phyloP scores from a whole-genome alignment of 2,888 invertebrate genomes.

The Chrysotoxum bicinctum region DNA sequence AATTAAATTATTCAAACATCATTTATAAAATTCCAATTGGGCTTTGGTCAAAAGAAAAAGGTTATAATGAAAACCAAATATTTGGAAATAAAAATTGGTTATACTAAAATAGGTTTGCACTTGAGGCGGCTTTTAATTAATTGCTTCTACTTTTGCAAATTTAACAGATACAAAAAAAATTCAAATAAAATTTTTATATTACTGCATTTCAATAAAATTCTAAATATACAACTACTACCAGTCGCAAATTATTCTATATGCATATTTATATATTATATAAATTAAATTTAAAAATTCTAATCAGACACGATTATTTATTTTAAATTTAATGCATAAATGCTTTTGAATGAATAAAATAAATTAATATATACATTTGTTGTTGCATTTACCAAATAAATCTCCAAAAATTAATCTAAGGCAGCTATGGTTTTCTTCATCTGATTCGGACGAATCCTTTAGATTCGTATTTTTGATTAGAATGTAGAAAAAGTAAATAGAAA shows the following conservation, averaged over 20 bases:
- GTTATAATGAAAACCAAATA: not conserved
- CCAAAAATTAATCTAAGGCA: conserved; percentile 88
- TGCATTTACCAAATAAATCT: conserved; percentile 85
- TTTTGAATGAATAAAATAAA: conserved; percentile 18
- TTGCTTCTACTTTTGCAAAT: conserved; percentile 63
- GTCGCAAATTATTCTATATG: conserved; percentile 33
- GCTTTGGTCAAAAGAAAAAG: not conserved
- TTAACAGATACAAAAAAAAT: conserved; percentile 32
- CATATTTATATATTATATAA: conserved; percentile 24
- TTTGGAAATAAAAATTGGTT: conserved; percentile 59
- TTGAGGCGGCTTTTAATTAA: conserved; percentile 49
- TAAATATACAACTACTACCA: conserved; percentile 21
- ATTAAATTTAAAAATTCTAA: conserved; percentile 27
- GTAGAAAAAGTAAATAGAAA: conserved; percentile 45
- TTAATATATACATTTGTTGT: conserved; percentile 18
- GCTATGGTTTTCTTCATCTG: conserved; percentile 84
- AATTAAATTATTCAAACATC: not conserved
- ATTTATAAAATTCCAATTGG: conserved; percentile 8
- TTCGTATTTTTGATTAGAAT: conserved; percentile 41
- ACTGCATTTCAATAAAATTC: conserved; percentile 12
- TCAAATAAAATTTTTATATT: not conserved
- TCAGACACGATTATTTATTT: conserved; percentile 16
- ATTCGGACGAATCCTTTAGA: conserved; percentile 75
- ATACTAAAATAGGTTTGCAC: conserved; percentile 63
- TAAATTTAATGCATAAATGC: conserved; percentile 6